A percentile compares a stretch with the other conserved stretches of the same genome.
Evolutionary conservation across 2,888 invertebrate species (phyloP).

Genomic region (Teinopalpus imperialis): DNA sequence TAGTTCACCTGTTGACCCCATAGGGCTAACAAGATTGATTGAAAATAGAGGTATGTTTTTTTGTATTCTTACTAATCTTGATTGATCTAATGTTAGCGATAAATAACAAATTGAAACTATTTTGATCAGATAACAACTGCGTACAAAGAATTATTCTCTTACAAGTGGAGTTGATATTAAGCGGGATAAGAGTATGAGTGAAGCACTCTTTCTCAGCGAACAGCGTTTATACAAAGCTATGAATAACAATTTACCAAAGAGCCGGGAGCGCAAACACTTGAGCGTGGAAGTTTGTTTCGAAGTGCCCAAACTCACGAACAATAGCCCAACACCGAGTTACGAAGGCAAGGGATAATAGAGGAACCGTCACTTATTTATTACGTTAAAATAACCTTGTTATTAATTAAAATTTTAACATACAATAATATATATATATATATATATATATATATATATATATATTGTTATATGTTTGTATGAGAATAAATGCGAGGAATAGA

Average conservation of each 20-base stretch:
- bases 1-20: too few species aligned
- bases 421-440: too few species aligned
- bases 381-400: conserved; percentile 14
- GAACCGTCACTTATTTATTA: conserved; percentile 33
- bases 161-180: conserved; percentile 65
- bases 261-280: conserved; percentile 76
- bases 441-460: too few species aligned
- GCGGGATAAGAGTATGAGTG: conserved; percentile 67
- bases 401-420: conserved; percentile 34
- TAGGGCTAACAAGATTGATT: too few species aligned
- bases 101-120: too few species aligned
- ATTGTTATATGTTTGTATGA: too few species aligned
- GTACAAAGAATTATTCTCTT: conserved; percentile 64
- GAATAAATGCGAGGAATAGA: too few species aligned
- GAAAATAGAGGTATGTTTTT: too few species aligned
- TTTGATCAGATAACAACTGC: too few species aligned
- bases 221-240: conserved; percentile 76
- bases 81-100: too few species aligned
- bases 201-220: conserved; percentile 70
- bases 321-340: conserved; percentile 63
- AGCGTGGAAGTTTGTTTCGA: conserved; percentile 74
- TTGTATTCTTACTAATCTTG: too few species aligned
- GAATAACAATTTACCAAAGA: conserved; percentile 80
- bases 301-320: conserved; percentile 76
- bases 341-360: conserved; percentile 48